A percentile compares a stretch with the other conserved stretches of the same genome.
phyloP scores from a whole-genome alignment of 35 echinoderm and acorn worm genomes.

The Lytechinus variegatus region DNA sequence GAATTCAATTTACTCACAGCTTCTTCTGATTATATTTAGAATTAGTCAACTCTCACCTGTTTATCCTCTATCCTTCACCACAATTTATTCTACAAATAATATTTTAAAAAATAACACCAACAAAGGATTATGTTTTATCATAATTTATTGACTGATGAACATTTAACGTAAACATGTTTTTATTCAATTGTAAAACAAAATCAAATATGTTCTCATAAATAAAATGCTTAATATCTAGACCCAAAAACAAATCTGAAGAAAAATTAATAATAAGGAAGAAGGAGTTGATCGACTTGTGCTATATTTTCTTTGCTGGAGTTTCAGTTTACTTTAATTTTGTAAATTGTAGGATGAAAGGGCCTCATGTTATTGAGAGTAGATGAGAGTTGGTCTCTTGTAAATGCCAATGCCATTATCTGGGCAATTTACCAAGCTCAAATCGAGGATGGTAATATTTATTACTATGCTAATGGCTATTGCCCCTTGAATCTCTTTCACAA shows the following conservation, averaged over 20 bases:
- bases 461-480: neutral
- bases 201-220: too few relatives aligned
- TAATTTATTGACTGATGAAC: too few relatives aligned
- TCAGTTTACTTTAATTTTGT: neutral
- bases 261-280: neutral
- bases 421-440: constrained; percentile 18
- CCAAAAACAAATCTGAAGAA: neutral
- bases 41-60: too few relatives aligned
- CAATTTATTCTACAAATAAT: too few relatives aligned
- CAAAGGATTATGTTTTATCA: too few relatives aligned
- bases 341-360: neutral
- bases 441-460: neutral
- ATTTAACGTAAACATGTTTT: too few relatives aligned
- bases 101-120: too few relatives aligned
- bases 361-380: neutral
- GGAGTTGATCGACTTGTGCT: neutral
- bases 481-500: neutral
- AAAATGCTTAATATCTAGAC: neutral
- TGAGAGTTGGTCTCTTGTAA: neutral
- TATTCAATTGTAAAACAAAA: too few relatives aligned
- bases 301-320: neutral
- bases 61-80: too few relatives aligned
- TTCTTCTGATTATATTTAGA: neutral
- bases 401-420: constrained; percentile 17
- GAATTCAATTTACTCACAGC: neutral